Evolutionary conservation across 1,140 invertebrate genomes (phyloP).

Genomic region (Saccostrea glomerata): DNA sequence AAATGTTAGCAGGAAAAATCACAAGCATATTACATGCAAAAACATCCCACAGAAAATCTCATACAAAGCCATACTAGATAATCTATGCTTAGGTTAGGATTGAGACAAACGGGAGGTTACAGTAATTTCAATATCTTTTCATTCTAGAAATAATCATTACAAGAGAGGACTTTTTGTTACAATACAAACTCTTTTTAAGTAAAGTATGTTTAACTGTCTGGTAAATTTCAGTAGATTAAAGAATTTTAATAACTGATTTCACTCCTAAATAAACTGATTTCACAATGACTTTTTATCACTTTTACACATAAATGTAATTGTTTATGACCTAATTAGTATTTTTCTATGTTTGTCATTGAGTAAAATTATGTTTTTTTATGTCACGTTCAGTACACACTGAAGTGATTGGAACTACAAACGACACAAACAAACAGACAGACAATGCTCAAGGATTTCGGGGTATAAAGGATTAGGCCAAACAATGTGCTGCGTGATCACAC

Average conservation of each 20-base stretch:
- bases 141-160: too few relatives aligned
- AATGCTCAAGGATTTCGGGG: not conserved
- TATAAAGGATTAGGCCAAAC: not conserved
- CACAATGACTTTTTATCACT: too few relatives aligned
- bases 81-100: not conserved
- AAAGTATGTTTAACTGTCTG: too few relatives aligned
- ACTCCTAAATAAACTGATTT: too few relatives aligned
- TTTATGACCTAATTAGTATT: too few relatives aligned
- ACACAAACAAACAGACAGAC: not conserved
- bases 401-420: not conserved
- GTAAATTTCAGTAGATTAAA: too few relatives aligned
- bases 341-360: too few relatives aligned
- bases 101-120: not conserved
- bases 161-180: too few relatives aligned
- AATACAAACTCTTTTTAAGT: too few relatives aligned
- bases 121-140: too few relatives aligned
- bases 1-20: not conserved
- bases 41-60: not conserved
- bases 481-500: not conserved
- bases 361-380: not conserved
- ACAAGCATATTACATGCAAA: not conserved
- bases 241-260: too few relatives aligned
- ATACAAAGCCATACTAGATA: not conserved
- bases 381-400: not conserved
- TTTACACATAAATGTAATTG: too few relatives aligned